These are phyloP conservation scores for Mycteria americana DNA, from an alignment of 2,797 vertebrate species.

Conservation along the genomic window DNA sequence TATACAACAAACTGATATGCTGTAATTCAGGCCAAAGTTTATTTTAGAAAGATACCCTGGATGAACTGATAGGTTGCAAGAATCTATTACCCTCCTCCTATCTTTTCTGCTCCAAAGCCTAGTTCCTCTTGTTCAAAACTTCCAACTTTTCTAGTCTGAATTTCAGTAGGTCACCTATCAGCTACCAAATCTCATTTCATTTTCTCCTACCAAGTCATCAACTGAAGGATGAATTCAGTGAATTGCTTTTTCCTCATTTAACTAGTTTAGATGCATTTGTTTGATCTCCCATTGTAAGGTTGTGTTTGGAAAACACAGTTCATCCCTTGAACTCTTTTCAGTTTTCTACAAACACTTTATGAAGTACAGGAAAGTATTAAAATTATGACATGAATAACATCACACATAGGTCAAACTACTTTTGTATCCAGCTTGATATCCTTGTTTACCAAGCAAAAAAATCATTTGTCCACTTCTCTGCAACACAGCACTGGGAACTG, in stretches of 20 bases:
- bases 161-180: background rate
- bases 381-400: background rate
- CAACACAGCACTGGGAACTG: background rate
- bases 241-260: background rate
- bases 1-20: background rate
- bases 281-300: background rate
- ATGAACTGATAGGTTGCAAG: background rate
- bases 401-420: background rate
- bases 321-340: background rate
- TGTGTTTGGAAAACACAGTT: background rate
- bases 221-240: background rate
- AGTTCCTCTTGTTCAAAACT: background rate
- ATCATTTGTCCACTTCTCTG: background rate
- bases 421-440: background rate
- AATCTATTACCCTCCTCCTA: background rate
- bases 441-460: background rate
- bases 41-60: background rate
- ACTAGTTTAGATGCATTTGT: background rate
- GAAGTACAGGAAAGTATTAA: background rate
- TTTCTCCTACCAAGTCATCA: background rate
- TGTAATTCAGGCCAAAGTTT: slow-evolving; percentile 36
- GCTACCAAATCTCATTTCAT: background rate
- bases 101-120: background rate
- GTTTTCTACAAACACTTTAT: background rate
- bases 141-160: background rate